Percentiles rank a stretch among this genome's conserved stretches.
phyloP scores from a whole-genome alignment of 2,888 invertebrate species.

The Halictus ligatus region DNA sequence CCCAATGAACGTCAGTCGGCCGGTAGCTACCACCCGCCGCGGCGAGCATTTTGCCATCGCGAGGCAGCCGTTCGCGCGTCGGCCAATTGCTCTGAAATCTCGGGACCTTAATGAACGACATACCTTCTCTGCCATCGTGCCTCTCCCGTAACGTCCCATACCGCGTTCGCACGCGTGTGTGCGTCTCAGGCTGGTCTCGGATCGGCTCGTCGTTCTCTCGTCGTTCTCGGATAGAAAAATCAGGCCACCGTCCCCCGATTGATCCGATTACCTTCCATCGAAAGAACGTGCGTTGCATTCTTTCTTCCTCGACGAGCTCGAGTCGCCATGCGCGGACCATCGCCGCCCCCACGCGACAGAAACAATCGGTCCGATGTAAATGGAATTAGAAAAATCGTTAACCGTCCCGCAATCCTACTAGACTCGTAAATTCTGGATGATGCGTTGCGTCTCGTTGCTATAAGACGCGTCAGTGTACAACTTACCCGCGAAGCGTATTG shows the following conservation, averaged over 20 bases:
- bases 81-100: constrained; percentile 37
- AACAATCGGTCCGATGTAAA: constrained; percentile 50
- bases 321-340: constrained; percentile 17
- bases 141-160: not conserved
- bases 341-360: constrained; percentile 24
- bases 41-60: constrained; percentile 30
- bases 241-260: constrained; percentile 49
- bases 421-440: not conserved
- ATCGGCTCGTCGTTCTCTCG: not conserved
- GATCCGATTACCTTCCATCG: constrained; percentile 57
- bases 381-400: constrained; percentile 41
- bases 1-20: constrained; percentile 49
- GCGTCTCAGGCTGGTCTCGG: not conserved
- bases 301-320: constrained; percentile 26
- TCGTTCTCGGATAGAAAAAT: constrained; percentile 50
- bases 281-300: constrained; percentile 65
- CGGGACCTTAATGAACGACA: constrained; percentile 50
- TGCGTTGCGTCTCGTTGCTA: not conserved
- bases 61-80: constrained; percentile 30
- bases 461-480: not conserved
- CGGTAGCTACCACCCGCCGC: constrained; percentile 52
- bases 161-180: not conserved
- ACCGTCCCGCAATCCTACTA: not conserved
- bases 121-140: constrained; percentile 7
- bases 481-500: no score